A percentile compares a stretch with the other conserved stretches of the same genome.
Conservation (phyloP, 2,797 vertebrate species). For the Apodemus agrarius region DNA sequence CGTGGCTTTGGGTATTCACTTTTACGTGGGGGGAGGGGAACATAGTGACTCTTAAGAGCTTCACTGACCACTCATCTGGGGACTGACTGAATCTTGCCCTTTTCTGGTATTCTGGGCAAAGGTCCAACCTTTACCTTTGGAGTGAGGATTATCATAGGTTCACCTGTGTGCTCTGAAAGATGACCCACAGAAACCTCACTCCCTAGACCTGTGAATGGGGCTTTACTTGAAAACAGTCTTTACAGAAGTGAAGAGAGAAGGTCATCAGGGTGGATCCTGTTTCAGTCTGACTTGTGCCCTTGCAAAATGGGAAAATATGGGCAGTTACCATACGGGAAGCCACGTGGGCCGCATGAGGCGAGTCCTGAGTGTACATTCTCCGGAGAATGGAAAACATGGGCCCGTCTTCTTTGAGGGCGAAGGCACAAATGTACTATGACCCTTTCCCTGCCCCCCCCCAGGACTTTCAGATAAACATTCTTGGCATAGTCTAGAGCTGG, state of each 20-base stretch:
- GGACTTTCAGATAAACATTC: not conserved
- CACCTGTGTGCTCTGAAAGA: not conserved
- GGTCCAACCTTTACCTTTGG: not conserved
- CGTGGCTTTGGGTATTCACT: not conserved
- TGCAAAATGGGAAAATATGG: not conserved
- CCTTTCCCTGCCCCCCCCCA: too few species aligned
- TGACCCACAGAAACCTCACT: not conserved
- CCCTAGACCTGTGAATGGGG: not conserved
- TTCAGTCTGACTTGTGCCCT: not conserved
- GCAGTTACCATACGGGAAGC: not conserved
- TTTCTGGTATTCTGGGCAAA: not conserved
- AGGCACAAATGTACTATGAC: not conserved
- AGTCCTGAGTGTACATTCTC: not conserved
- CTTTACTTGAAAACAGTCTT: not conserved
- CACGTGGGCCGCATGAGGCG: not conserved
- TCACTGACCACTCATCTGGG: not conserved
- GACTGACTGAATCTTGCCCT: not conserved
- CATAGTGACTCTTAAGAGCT: not conserved
- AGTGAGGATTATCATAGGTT: not conserved
- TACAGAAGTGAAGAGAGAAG: not conserved
- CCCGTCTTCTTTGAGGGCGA: not conserved
- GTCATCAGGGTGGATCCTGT: not conserved
- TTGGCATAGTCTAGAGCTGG: not conserved
- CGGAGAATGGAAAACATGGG: not conserved
- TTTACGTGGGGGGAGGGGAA: not conserved